These are phyloP conservation scores for Apotomis turbidana DNA, from an alignment of 2,888 invertebrate species.

Conservation along the genomic window DNA sequence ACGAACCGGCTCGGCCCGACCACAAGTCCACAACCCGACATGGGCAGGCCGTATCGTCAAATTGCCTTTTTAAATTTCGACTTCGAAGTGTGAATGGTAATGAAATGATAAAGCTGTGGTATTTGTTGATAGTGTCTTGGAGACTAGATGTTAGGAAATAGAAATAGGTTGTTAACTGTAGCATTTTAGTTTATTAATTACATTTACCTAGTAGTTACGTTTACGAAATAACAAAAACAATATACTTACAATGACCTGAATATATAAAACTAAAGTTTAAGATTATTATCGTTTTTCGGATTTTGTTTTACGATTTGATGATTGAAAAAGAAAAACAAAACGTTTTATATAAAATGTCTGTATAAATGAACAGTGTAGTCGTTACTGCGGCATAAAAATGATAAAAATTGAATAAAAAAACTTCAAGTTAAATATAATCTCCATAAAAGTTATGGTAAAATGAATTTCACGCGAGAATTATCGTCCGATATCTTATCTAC, in stretches of 20 bases:
- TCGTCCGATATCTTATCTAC: conserved; percentile 4
- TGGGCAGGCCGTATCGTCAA: conserved; percentile 43
- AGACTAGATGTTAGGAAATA: neutral
- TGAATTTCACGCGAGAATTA: conserved; percentile 2
- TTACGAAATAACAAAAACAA: no score
- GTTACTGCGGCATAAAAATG: neutral
- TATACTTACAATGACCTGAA: no score
- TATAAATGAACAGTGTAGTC: neutral
- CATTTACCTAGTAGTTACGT: no score
- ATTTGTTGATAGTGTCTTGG: neutral
- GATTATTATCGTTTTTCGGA: no score
- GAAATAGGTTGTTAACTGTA: no score
- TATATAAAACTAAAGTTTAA: no score
- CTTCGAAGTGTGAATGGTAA: conserved; percentile 1
- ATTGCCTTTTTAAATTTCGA: conserved; percentile 30
- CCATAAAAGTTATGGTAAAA: neutral
- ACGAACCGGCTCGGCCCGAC: conserved; percentile 52
- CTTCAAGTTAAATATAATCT: neutral
- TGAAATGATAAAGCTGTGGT: neutral
- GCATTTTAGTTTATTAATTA: no score
- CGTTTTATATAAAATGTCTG: no score
- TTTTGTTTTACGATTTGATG: no score
- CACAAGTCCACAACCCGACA: conserved; percentile 49
- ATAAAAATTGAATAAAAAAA: no score
- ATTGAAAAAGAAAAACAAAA: no score